These are phyloP conservation scores for Empis stercorea DNA, from an alignment of 2,888 invertebrate genomes.

Conservation along the genomic window DNA sequence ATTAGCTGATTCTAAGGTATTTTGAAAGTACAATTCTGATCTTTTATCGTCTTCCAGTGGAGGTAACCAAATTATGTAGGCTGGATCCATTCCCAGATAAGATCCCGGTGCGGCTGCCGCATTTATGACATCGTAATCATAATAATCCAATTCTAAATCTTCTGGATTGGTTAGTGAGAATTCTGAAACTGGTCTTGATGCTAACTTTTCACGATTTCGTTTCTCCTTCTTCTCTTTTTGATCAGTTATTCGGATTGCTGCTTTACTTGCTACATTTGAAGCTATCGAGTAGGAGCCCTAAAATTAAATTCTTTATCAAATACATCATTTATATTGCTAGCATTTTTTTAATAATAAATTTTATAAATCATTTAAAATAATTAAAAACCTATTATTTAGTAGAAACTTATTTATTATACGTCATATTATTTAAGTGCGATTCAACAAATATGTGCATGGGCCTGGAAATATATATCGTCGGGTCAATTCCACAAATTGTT, in stretches of 20 bases:
- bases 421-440: too few species aligned
- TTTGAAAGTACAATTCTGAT: constrained; percentile 41
- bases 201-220: constrained; percentile 54
- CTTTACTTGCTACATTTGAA: constrained; percentile 50
- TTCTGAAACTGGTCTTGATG: constrained; percentile 58
- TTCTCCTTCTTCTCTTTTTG: constrained; percentile 68
- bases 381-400: too few species aligned
- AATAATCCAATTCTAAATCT: constrained; percentile 75
- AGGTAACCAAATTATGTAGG: constrained; percentile 77
- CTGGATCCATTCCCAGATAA: constrained; percentile 79
- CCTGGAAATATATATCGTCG: too few species aligned
- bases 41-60: constrained; percentile 57
- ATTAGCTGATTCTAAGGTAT: constrained; percentile 34
- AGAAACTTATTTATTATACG: too few species aligned
- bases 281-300: constrained; percentile 64
- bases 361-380: too few species aligned
- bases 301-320: too few species aligned
- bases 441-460: too few species aligned
- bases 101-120: constrained; percentile 73
- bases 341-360: too few species aligned
- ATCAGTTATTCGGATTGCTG: constrained; percentile 51
- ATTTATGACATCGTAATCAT: constrained; percentile 74
- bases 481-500: too few species aligned
- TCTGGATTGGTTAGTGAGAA: constrained; percentile 60
- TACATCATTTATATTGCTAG: too few species aligned